Percentiles rank a stretch among this genome's conserved stretches.
These are phyloP conservation scores for Platyscapa corneri DNA, from an alignment of 1,140 invertebrate species.

Conservation along the genomic window DNA sequence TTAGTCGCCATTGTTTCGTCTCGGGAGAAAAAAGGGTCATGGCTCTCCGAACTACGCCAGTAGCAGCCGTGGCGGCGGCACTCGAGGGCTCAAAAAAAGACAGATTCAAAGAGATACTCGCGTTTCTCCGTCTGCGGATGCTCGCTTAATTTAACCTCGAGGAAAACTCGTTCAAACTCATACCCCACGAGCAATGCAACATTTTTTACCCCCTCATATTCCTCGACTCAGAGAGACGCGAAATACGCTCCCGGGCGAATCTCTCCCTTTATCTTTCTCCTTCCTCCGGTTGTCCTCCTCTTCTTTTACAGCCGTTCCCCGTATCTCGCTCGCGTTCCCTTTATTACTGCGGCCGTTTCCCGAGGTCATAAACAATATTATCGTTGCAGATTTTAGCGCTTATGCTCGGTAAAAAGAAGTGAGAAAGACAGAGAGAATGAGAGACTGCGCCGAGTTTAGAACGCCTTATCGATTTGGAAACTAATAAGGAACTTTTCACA, in stretches of 20 bases:
- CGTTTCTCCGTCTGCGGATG: slow-evolving; percentile 34
- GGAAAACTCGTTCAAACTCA: slow-evolving; percentile 46
- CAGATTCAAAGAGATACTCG: slow-evolving; percentile 16
- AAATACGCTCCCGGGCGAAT: slow-evolving; percentile 12
- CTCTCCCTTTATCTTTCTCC: slow-evolving; percentile 7
- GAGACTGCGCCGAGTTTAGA: not conserved
- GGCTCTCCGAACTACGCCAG: not conserved
- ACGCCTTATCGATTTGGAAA: slow-evolving; percentile 54
- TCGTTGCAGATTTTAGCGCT: slow-evolving; percentile 40
- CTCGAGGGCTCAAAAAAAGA: not conserved
- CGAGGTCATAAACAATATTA: slow-evolving; percentile 39
- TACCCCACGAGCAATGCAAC: slow-evolving; percentile 11
- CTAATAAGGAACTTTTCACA: slow-evolving; percentile 56
- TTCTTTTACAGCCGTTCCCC: slow-evolving; percentile 14
- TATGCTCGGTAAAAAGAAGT: slow-evolving; percentile 9
- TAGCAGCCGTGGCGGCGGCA: not conserved
- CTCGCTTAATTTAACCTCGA: slow-evolving; percentile 46
- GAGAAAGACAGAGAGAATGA: not conserved
- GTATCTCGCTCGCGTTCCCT: slow-evolving; percentile 17
- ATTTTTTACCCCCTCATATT: slow-evolving; percentile 18
- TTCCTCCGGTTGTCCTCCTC: not conserved
- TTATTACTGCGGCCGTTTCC: slow-evolving; percentile 32
- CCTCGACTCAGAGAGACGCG: not conserved
- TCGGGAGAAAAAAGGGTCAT: not conserved
- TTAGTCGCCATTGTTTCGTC: slow-evolving; percentile 24